Evolutionary conservation across 2,113 vertebrate species (phyloP).

Genomic region (Butastur rufipennis): DNA sequence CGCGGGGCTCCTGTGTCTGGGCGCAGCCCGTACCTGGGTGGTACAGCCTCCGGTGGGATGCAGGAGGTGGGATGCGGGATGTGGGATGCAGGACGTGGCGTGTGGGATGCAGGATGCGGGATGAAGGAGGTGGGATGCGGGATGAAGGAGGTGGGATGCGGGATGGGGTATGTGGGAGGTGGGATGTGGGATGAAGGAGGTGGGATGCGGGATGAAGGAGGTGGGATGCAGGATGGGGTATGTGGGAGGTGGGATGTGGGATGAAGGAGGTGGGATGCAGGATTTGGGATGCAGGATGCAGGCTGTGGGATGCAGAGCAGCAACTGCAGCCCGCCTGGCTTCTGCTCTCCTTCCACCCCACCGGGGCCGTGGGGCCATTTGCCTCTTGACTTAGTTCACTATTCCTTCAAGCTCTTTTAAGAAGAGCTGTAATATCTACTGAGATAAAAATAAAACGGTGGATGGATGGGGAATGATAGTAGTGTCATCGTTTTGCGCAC

Average conservation of each 20-base stretch:
- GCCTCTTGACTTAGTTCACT: neutral
- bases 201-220: too few species aligned
- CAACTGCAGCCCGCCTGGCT: neutral
- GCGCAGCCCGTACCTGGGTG: rapidly evolving
- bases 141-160: too few species aligned
- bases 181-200: too few species aligned
- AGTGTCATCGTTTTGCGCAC: neutral
- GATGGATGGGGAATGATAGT: neutral
- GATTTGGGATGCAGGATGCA: neutral
- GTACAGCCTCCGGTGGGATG: neutral
- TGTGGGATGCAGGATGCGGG: too few species aligned
- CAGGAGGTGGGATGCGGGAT: too few species aligned
- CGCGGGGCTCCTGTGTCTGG: rapidly evolving
- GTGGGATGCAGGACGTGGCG: too few species aligned
- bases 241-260: too few species aligned
- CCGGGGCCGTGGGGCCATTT: rapidly evolving
- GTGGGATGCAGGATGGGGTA: too few species aligned
- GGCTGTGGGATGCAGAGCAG: neutral
- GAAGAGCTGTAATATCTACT: neutral
- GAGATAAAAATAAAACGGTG: neutral
- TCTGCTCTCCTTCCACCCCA: neutral
- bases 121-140: too few species aligned
- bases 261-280: neutral
- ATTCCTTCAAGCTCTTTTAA: neutral
- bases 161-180: too few species aligned